phyloP scores from a whole-genome alignment of 2,797 vertebrate genomes.

The Xiphorhynchus erythropygius region DNA sequence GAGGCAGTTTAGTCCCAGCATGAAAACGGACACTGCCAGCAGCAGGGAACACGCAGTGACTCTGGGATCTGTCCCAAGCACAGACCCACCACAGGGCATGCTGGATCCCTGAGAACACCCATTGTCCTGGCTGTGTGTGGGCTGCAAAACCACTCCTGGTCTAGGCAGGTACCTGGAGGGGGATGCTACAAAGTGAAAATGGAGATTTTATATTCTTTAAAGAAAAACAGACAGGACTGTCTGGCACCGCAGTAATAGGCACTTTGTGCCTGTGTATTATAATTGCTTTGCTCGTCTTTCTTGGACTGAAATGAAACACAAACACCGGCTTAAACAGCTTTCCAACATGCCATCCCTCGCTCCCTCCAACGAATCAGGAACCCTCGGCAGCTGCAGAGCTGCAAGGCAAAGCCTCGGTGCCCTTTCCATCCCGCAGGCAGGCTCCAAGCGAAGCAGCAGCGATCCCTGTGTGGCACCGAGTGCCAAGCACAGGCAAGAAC shows the following conservation, averaged over 20 bases:
- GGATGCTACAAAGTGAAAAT: background rate
- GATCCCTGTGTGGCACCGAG: background rate
- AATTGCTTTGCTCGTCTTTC: background rate
- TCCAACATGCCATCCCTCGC: background rate
- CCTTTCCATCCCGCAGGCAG: background rate
- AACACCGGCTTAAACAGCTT: background rate
- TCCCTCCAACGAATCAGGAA: background rate
- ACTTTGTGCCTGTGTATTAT: background rate
- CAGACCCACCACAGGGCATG: background rate
- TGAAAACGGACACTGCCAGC: rapidly evolving
- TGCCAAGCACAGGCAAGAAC: background rate
- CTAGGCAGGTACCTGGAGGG: background rate
- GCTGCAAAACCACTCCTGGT: background rate
- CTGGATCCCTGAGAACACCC: rapidly evolving
- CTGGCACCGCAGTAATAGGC: background rate
- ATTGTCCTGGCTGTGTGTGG: rapidly evolving
- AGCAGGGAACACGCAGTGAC: rapidly evolving
- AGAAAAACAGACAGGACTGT: background rate
- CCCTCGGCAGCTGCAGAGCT: background rate
- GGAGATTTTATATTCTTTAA: background rate
- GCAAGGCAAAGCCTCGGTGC: background rate
- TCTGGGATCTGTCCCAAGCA: background rate
- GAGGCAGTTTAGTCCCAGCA: background rate
- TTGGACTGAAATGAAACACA: background rate
- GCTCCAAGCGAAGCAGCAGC: background rate